phyloP scores from a whole-genome alignment of 2,888 invertebrate species.

The Synergus umbraculus region DNA sequence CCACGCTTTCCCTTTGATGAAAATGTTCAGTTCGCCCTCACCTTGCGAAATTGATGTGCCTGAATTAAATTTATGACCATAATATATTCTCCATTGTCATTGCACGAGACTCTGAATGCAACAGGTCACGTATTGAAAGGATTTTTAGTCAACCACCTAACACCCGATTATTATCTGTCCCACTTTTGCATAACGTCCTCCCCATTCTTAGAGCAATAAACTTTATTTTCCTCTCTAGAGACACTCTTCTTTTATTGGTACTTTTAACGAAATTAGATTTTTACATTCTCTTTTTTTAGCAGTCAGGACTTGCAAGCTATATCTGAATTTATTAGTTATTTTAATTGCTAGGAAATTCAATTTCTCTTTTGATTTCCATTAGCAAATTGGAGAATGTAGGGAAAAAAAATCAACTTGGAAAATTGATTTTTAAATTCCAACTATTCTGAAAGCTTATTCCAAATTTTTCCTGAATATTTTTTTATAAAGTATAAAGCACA shows the following conservation, averaged over 20 bases:
- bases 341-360: background rate
- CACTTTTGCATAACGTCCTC: conserved; percentile 28
- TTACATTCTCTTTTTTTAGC: background rate
- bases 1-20: conserved; percentile 28
- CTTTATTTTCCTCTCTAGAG: background rate
- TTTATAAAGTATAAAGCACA: no score
- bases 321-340: background rate
- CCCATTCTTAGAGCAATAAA: conserved; percentile 8
- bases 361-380: background rate
- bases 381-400: background rate
- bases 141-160: conserved; percentile 24
- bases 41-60: conserved; percentile 16
- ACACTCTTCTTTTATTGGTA: background rate
- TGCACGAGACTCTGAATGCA: conserved; percentile 22
- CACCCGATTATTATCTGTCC: conserved; percentile 20
- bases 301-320: background rate
- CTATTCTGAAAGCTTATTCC: no score
- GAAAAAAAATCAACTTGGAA: no score
- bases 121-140: conserved; percentile 36
- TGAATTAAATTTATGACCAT: conserved; percentile 36
- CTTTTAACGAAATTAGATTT: conserved; percentile 9
- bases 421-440: background rate
- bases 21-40: conserved; percentile 14
- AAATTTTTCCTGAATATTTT: background rate
- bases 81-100: conserved; percentile 29